phyloP scores from a whole-genome alignment of 92 coral and sea anemone species.

The Pocillopora grandis region DNA sequence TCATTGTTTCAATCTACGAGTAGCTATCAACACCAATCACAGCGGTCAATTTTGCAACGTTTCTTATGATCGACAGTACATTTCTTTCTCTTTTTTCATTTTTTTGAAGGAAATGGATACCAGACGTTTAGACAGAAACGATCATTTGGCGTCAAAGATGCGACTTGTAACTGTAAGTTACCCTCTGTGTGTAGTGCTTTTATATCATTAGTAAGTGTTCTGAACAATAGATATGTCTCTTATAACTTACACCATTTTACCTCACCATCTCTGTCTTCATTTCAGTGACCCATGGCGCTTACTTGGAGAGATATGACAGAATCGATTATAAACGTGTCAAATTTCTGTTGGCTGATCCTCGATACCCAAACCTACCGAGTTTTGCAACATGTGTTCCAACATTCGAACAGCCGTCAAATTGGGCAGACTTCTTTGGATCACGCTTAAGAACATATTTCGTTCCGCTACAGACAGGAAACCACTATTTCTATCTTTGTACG shows the following conservation, averaged over 20 bases:
- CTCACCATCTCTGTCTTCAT: neutral
- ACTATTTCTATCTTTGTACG: conserved; percentile 3
- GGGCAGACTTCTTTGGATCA: conserved; percentile 80
- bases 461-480: conserved; percentile 68
- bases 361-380: conserved; percentile 46
- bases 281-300: conserved; percentile 16
- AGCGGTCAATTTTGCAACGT: too few relatives aligned
- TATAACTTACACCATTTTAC: neutral
- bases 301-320: conserved; percentile 36
- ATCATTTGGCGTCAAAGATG: neutral
- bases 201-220: too few relatives aligned
- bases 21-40: too few relatives aligned
- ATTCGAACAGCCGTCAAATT: conserved; percentile 36
- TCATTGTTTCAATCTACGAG: too few relatives aligned
- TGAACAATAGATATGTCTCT: neutral
- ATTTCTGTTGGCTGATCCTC: conserved; percentile 16
- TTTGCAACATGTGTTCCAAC: conserved; percentile 12
- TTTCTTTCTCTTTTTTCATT: neutral
- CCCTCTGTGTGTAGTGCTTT: neutral
- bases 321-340: conserved; percentile 39
- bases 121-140: neutral
- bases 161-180: conserved; percentile 7
- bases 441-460: conserved; percentile 72
- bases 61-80: neutral
- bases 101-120: neutral